Base-by-base conservation (phyloP, 2,797 vertebrate genomes). In the Mus minutoides region DNA sequence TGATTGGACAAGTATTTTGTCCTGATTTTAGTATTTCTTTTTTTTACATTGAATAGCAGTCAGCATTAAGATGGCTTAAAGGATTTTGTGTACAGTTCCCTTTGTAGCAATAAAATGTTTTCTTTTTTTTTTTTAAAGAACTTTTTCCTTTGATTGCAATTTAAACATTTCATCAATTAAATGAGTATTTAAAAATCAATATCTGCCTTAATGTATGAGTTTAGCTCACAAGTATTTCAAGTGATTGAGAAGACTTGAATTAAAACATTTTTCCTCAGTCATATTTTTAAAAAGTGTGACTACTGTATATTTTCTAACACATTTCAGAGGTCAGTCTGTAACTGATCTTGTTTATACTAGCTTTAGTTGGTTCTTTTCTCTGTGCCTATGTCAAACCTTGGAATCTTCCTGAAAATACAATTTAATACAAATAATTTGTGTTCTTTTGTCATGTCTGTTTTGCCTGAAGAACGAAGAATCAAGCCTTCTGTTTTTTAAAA, bases 81-180 rank as follows among this genome's bases (percentile, higher is more conserved):
- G 96, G 96, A 98, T 97, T 98, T 98, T 98, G 98, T 98, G 98
- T 98, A 97, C 97, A 97, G 98, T 98, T 96, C 96, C 95, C 97
- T 98, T 98, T 98, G 98, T 98, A 98, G 98, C 97, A 98, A 98
- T 98, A 98, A 98, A 98, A 97, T 69, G 95, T 93, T 97, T 46
- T 80, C 60, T 37, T 67, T 80, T 7, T 46, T 67, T 73, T 83
- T 96, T 82, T 84, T 82, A 94, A 97, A 97, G 97, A 91, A 93
- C 22, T 84, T 95, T 98, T 92, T 94, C 82, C 91, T 77, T 92
- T 58, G 54, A 90, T 95, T 96, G 84, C 83, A 96, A 76, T 95
- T 97, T 92, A 97, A 95, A 90, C n/a, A 90, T 64, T 96, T 96
- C 56, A 95, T 76, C 54, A 94, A 26, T 97, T 94, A 96, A 95